Base-by-base conservation (phyloP, 2,113 vertebrate species). In the Chamaea fasciata region DNA sequence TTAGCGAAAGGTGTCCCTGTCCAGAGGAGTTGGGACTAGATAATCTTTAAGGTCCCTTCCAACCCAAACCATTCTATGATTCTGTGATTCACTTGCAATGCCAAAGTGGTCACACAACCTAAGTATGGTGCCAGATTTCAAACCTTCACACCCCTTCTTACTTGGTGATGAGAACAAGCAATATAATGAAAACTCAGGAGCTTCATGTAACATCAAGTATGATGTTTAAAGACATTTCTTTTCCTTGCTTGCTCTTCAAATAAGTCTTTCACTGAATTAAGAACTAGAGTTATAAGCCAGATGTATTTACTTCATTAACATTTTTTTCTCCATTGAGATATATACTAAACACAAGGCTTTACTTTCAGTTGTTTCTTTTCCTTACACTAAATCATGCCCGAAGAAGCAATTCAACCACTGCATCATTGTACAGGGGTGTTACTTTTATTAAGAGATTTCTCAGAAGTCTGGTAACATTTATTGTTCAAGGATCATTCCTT, bases 401-500 rank as follows among this genome's bases (percentile, higher is more conserved):
- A 11, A 92, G 53, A 89, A 92, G 84, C 41, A 89, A 44, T 39
- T 68, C 57, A 79, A 85, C 60, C 41, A 76, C 21, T 71, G 21
- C 60, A 71, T 53, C 20, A 31, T 37, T 10, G 2, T 49, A 50
- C 15, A 64, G 7, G 15, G 15, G 11, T 65, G 49, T 42, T 76
- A 62, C 22, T 86, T 90, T 64, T 76, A 64, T 50, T 37, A 83
- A 19, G 28, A 71, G 33, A 65, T 67, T 86, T 55, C 64, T 77
- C 33, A 23, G 62, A 74, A 75, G 31, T 52, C 73, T 68, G 39
- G 26, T 78, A 70, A 65, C 41, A 76, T 56, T 94, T 78, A 64
- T 65, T 94, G 41, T 89, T 79, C 46, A 87, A 89, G 74, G 62
- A 65, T 82, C 57, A 56, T 71, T 94, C 63, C 77, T 82, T 73